Evolutionary conservation across 2,888 invertebrate species (phyloP), one percentile per base, ranked within the genome.

Genomic region (Brenthis daphne): DNA sequence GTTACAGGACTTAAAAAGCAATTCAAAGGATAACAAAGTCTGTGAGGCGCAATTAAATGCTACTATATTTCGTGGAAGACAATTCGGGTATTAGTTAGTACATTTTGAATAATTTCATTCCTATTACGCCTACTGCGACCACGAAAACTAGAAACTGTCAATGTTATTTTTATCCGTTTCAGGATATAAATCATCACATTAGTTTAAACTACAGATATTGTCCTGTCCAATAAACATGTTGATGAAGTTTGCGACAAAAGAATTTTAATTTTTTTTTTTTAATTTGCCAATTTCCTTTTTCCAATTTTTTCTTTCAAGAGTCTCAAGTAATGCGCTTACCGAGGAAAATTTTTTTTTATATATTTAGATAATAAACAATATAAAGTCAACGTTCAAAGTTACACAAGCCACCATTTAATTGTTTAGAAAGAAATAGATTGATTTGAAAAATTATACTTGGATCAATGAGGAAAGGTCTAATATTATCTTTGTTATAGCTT

Each of bases 61-160:
- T 79, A 79, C 80, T 81, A 80, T 83, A 80, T 33, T 88, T 88
- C 89, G 77, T 11, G 78, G 89, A 88, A 88, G 71, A 83, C 81
- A 78, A 83, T 86, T 83, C 81, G 82, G 80, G 71, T 80, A 50
- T 16, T 50, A 33, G 81, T 82, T 83, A 77, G 69, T 75, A 75
- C 71, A 74, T 82, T 84, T 85, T 84, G 79, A 85, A 86, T 83
- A 82, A 67, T 56, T 60, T 64, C 50, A 57, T 78, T 77, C 72
- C 68, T 75, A 16, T 57, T 33, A 43, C 48, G 12, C 48, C 16
- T 16, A 60, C 37, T 64, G 67, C 29, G 37, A 65, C 73, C 64
- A 73, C 72, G 50, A 53, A n/a, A 53, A 53, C 20, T 43, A 11
- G 8, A 11, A 43, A 43, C 37, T 43, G 1, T 37, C 8, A 8